Base-by-base conservation (phyloP, 2,797 vertebrate genomes). In the Iguana delicatissima region DNA sequence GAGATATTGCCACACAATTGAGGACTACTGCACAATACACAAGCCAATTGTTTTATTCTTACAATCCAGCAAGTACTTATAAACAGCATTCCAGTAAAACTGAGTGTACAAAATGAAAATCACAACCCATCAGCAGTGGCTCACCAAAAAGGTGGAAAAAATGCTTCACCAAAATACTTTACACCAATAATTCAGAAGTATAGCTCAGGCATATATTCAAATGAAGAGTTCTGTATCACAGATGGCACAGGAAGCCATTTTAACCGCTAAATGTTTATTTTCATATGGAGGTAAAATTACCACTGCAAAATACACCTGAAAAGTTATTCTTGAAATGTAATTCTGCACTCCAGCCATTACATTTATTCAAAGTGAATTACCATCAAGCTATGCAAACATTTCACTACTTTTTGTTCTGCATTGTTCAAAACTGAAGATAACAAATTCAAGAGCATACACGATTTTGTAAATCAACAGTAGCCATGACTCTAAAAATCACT, bases 31-130 rank as follows among this genome's bases (percentile, higher is more conserved):
- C 14, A 38, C 26, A 89, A 84, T 76, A 38, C 50, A 26, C 79
- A 88, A 42, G 24, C 50, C 69, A 88, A 52, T 29, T 4, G 77
- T 57, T 91, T 91, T 91, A 91, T 91, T 91, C n/a, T 73, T 85
- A 88, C 16, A 85, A 62, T 88, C 72, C 50, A 90, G 26, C 52
- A 85, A 57, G 4, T 84, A 77, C 6, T 46, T 73, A 80, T 50
- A 72, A 42, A 52, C 50, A 80, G 64, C 38, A 73, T 50, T 64
- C 38, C 64, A 82, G 26, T 84, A 90, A 82, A 87, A 62, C n/a
- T 69, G 46, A 84, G 9, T 80, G 35, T 46, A 84, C 67, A 87
- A 46, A 84, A 69, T 22, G 29, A 46, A 35, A 76, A 67, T 73
- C 29, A 79, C 35, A 84, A 79, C 57, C 26, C 24, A 90, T 50